Percentiles rank a stretch among this genome's conserved stretches.
These are phyloP conservation scores for Erebia ligea DNA, from an alignment of 2,888 invertebrate species.

Conservation along the genomic window DNA sequence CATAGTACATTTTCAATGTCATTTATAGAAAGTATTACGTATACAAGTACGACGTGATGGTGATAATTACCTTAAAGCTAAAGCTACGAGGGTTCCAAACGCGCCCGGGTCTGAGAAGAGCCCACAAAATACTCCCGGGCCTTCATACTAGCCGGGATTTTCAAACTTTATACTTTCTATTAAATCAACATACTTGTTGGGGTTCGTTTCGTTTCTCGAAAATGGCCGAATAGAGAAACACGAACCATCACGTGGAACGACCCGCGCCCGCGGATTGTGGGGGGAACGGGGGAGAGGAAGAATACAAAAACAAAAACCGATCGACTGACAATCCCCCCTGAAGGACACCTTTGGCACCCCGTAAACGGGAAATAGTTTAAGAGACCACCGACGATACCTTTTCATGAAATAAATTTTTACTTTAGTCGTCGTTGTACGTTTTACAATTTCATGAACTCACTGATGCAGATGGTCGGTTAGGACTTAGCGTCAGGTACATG, in stretches of 20 bases:
- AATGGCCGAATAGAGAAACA: conserved; percentile 2
- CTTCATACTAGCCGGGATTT: too few relatives aligned
- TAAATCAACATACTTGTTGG: not conserved
- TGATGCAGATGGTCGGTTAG: too few relatives aligned
- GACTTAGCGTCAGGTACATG: too few relatives aligned
- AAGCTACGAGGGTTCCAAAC: too few relatives aligned
- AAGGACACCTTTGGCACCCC: conserved; percentile 8
- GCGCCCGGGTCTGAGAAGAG: too few relatives aligned
- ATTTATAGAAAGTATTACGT: too few relatives aligned
- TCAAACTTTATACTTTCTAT: not conserved
- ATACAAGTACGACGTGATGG: too few relatives aligned
- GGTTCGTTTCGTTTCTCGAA: not conserved
- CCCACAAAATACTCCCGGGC: too few relatives aligned
- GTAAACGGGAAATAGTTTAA: not conserved
- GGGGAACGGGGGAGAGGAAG: not conserved
- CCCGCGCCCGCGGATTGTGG: not conserved
- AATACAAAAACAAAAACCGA: conserved; percentile 9
- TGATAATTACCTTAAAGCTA: too few relatives aligned
- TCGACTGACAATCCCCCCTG: conserved; percentile 7
- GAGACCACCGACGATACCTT: not conserved
- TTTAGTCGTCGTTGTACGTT: too few relatives aligned
- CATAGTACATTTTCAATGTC: too few relatives aligned
- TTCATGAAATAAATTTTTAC: not conserved
- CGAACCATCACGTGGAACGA: conserved; percentile 9
- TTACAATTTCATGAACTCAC: too few relatives aligned